Conservation (phyloP, 1,140 invertebrate genomes). For the Saccostrea echinata region DNA sequence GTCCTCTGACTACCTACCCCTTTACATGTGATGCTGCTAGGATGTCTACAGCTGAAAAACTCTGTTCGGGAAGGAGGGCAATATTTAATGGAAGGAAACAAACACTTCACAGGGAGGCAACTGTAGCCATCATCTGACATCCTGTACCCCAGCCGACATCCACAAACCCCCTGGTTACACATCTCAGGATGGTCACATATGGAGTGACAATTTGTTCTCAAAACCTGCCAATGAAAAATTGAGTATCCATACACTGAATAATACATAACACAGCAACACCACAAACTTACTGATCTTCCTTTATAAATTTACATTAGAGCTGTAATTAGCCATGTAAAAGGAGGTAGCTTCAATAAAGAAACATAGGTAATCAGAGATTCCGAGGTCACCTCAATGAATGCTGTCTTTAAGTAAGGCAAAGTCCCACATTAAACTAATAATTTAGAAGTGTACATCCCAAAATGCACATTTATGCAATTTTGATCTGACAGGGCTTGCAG, state of each 20-base stretch:
- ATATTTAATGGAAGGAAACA: constrained; percentile 30
- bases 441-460: too few species aligned
- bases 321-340: too few species aligned
- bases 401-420: too few species aligned
- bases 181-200: constrained; percentile 50
- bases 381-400: too few species aligned
- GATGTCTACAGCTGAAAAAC: constrained; percentile 48
- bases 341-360: too few species aligned
- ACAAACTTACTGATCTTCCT: too few species aligned
- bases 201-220: constrained; percentile 49
- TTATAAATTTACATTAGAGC: too few species aligned
- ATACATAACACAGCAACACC: too few species aligned
- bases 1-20: neutral
- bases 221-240: constrained; percentile 46
- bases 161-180: constrained; percentile 61
- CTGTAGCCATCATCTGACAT: constrained; percentile 50
- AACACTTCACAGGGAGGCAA: constrained; percentile 53
- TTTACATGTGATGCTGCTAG: neutral
- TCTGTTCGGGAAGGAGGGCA: constrained; percentile 49
- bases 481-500: too few species aligned
- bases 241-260: neutral
- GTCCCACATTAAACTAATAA: too few species aligned
- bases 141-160: constrained; percentile 50
- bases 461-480: too few species aligned
- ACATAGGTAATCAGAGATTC: too few species aligned